Conservation (phyloP, 2,797 vertebrate species). For the Meriones psammophilus region DNA sequence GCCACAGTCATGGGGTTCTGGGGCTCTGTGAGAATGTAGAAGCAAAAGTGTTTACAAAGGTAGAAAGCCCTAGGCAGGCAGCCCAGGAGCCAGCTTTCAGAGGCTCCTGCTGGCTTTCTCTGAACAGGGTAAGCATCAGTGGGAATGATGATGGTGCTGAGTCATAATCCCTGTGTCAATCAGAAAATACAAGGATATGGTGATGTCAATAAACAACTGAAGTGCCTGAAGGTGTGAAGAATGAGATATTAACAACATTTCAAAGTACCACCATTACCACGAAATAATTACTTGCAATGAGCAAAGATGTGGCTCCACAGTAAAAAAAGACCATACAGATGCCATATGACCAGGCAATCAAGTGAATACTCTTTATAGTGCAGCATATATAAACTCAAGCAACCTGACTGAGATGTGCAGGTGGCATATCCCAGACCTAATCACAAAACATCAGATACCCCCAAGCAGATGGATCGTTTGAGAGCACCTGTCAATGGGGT, state of each 20-base stretch:
- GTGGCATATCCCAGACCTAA: neutral
- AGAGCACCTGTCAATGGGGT: neutral
- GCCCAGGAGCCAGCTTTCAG: neutral
- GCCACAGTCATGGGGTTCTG: neutral
- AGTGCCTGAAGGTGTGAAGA: neutral
- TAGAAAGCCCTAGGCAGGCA: neutral
- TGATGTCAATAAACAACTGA: neutral
- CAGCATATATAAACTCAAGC: fast-evolving
- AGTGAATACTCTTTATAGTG: neutral
- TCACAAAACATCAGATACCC: neutral
- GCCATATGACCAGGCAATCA: neutral
- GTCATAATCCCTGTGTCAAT: neutral
- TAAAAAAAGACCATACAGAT: neutral
- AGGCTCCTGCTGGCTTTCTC: neutral
- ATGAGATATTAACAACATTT: neutral
- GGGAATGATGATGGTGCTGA: too few species aligned
- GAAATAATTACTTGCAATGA: neutral
- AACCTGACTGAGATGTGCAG: neutral
- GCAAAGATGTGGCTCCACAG: neutral
- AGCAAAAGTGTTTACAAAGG: neutral
- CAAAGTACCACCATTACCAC: neutral
- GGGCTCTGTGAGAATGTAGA: neutral
- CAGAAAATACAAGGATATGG: neutral
- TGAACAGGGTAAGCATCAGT: neutral
- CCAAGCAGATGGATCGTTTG: neutral